Conservation (phyloP, 2,888 invertebrate species). For the Philaethria dido region DNA sequence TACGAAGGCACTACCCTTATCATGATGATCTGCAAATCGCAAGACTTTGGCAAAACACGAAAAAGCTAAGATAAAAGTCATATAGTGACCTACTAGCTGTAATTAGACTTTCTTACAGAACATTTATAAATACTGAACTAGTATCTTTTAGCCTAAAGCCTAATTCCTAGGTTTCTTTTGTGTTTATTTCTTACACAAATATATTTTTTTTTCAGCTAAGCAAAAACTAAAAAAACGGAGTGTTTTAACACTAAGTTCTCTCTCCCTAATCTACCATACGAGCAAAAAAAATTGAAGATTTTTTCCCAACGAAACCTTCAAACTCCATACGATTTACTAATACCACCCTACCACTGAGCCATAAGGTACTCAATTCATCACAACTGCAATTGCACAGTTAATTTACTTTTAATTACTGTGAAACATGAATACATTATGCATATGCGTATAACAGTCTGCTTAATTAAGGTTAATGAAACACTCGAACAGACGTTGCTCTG, state of each 20-base stretch:
- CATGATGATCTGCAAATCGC: background rate
- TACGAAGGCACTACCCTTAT: background rate
- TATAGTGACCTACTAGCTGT: background rate
- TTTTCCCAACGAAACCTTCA: no score
- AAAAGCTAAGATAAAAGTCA: background rate
- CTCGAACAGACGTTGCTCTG: conserved; percentile 37
- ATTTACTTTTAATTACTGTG: conserved; percentile 10
- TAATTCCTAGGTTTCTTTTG: no score
- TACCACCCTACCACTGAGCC: background rate
- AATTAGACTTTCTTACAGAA: conserved; percentile 6
- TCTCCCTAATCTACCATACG: no score
- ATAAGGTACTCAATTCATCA: background rate
- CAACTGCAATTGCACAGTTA: conserved; percentile 13
- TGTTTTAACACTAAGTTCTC: background rate
- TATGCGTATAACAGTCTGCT: conserved; percentile 31
- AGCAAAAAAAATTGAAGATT: no score
- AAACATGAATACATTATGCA: conserved; percentile 33
- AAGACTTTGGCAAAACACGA: background rate
- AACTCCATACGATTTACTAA: no score
- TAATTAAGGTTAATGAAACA: conserved; percentile 41
- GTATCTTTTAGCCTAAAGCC: background rate
- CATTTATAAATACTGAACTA: background rate
- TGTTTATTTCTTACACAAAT: no score
- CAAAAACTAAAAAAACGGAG: background rate
- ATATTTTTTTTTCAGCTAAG: no score